These are phyloP conservation scores for Falcunculus frontatus DNA, from an alignment of 2,113 vertebrate species.

Conservation along the genomic window DNA sequence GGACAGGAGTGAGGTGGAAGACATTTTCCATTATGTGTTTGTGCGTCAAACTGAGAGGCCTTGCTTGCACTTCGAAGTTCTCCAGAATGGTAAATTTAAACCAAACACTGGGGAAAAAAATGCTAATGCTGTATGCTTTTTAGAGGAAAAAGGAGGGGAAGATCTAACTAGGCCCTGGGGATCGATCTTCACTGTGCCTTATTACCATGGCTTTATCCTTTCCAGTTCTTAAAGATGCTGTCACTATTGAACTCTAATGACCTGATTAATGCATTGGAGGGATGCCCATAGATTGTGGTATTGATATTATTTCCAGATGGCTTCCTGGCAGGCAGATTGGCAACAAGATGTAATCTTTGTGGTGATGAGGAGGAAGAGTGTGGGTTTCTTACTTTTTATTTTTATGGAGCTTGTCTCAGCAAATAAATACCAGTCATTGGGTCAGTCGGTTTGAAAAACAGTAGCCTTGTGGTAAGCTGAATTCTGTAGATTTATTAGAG, in stretches of 20 bases:
- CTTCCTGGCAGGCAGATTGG: conserved; percentile 30
- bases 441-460: neutral
- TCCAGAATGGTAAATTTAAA: neutral
- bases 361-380: neutral
- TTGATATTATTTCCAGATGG: conserved; percentile 41
- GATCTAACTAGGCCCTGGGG: neutral
- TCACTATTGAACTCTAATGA: conserved; percentile 38
- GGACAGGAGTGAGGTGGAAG: neutral
- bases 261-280: conserved; percentile 36
- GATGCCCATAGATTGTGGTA: conserved; percentile 28
- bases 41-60: neutral
- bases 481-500: conserved; percentile 15
- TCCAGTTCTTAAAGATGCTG: conserved; percentile 11
- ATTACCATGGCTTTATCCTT: neutral
- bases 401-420: neutral
- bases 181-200: neutral
- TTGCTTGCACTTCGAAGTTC: neutral
- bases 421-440: conserved; percentile 37
- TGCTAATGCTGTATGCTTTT: neutral
- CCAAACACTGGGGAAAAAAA: neutral
- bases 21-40: neutral
- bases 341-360: conserved; percentile 19
- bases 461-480: conserved; percentile 48
- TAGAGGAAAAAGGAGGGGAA: neutral
- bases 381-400: neutral